Conservation (phyloP, 2,888 invertebrate species). For the Altica lythri region DNA sequence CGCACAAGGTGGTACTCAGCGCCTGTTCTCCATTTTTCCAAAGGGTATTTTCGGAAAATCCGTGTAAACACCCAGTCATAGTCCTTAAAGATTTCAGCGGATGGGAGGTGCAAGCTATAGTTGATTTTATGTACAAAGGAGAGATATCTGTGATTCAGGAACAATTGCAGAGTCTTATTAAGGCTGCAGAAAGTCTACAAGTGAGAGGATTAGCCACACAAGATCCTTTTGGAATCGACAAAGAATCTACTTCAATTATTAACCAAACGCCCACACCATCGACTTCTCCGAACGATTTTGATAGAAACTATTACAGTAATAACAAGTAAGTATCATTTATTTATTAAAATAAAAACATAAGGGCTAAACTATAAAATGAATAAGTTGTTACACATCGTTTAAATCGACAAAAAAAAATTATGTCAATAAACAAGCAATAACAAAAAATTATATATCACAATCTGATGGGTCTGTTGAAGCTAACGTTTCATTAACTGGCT, state of each 20-base stretch:
- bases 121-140: slow-evolving; percentile 93
- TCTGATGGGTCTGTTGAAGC: too few relatives aligned
- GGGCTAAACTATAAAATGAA: too few relatives aligned
- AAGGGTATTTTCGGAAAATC: slow-evolving; percentile 86
- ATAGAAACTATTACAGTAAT: slow-evolving; percentile 46
- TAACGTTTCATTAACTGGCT: too few relatives aligned
- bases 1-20: slow-evolving; percentile 89
- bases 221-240: slow-evolving; percentile 50
- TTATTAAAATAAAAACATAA: too few relatives aligned
- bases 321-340: slow-evolving; percentile 17
- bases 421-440: too few relatives aligned
- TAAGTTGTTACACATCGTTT: too few relatives aligned
- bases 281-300: slow-evolving; percentile 56
- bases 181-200: slow-evolving; percentile 86
- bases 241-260: slow-evolving; percentile 50
- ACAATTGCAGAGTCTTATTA: slow-evolving; percentile 80
- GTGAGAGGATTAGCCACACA: slow-evolving; percentile 35
- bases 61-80: slow-evolving; percentile 92
- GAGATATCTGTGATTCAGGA: slow-evolving; percentile 89
- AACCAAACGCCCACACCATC: slow-evolving; percentile 57
- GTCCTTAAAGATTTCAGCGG: slow-evolving; percentile 88
- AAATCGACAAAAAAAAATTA: too few relatives aligned
- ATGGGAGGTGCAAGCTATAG: slow-evolving; percentile 87
- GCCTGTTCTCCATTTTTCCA: slow-evolving; percentile 90
- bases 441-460: too few relatives aligned